Conservation (phyloP, 1,140 invertebrate genomes). For the Drosophila paulistorum region DNA sequence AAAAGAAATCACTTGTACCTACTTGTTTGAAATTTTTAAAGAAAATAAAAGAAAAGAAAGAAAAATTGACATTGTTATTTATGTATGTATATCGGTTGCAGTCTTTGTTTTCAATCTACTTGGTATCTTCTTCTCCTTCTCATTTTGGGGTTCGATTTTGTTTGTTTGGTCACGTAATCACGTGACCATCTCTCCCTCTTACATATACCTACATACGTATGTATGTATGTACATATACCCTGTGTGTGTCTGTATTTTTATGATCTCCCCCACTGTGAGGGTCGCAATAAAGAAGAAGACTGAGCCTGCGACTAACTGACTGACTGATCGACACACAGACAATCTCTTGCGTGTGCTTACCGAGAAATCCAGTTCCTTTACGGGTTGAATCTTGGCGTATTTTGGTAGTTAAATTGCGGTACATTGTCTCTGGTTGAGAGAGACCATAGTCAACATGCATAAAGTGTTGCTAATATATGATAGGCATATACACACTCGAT, state of each 20-base stretch:
- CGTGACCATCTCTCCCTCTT: not conserved
- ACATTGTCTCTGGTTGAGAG: conserved; percentile 62
- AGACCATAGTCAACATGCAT: conserved; percentile 65
- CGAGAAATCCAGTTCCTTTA: conserved; percentile 43
- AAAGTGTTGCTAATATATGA: conserved; percentile 74
- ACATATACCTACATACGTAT: too few species aligned
- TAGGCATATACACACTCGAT: not conserved
- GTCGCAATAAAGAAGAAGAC: conserved; percentile 14
- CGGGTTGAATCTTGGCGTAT: conserved; percentile 58
- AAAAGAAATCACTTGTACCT: too few species aligned
- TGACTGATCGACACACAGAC: conserved; percentile 18
- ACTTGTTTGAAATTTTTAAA: too few species aligned
- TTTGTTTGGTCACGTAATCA: conserved; percentile 5
- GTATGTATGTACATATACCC: not conserved
- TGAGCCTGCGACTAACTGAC: conserved; percentile 14
- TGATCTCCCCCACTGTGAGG: conserved; percentile 12
- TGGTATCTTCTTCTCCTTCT: too few species aligned
- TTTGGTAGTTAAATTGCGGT: conserved; percentile 75
- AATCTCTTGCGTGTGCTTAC: conserved; percentile 62
- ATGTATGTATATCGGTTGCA: not conserved
- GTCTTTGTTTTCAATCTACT: not conserved
- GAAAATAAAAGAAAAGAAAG: not conserved
- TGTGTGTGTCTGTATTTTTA: not conserved
- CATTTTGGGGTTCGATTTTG: not conserved
- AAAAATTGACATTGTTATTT: conserved; percentile 5